These are phyloP conservation scores for Conomelus anceps DNA, from an alignment of 2,888 invertebrate genomes.

Conservation along the genomic window DNA sequence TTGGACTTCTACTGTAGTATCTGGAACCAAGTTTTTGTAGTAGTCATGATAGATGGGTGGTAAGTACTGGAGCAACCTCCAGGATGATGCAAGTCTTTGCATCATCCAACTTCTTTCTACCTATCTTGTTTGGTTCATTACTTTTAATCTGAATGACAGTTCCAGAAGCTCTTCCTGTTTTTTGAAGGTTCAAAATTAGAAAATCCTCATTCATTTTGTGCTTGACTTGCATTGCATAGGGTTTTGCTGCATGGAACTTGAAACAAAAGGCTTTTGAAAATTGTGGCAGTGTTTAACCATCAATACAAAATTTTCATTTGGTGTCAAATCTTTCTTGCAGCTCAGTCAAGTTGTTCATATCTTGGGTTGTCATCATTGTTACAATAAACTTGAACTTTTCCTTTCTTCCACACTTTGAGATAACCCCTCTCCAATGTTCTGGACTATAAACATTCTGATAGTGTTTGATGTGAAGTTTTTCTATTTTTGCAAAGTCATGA, in stretches of 20 bases:
- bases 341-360: background rate
- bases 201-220: background rate
- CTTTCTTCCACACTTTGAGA: too few species aligned
- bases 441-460: background rate
- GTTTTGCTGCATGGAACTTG: background rate
- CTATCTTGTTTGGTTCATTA: slow-evolving; percentile 2
- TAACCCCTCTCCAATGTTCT: too few species aligned
- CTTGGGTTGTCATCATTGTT: background rate
- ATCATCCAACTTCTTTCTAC: background rate
- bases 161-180: background rate
- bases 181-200: background rate
- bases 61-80: too few species aligned
- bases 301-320: background rate
- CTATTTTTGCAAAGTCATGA: background rate
- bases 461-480: background rate
- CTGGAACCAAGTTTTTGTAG: too few species aligned
- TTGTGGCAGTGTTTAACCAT: background rate
- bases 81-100: too few species aligned
- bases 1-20: too few species aligned
- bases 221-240: background rate
- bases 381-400: slow-evolving; percentile 2
- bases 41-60: too few species aligned
- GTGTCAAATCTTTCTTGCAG: background rate
- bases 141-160: background rate
- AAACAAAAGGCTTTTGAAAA: background rate